These are phyloP conservation scores for Podarcis muralis DNA, from an alignment of 2,113 vertebrate genomes.

Conservation along the genomic window DNA sequence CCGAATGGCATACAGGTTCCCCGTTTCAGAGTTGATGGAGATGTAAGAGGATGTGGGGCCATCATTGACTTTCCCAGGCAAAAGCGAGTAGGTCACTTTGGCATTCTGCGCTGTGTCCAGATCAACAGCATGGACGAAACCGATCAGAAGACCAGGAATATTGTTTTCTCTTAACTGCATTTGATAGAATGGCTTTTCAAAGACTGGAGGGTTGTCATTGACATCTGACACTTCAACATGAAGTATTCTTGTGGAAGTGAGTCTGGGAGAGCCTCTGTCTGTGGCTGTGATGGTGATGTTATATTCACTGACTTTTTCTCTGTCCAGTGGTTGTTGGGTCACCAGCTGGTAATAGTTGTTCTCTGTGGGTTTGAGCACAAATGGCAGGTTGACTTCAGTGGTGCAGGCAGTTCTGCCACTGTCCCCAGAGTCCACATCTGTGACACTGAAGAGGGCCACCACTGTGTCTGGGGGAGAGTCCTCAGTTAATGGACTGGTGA, in stretches of 20 bases:
- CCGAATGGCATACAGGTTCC: conserved; percentile 46
- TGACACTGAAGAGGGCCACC: conserved; percentile 74
- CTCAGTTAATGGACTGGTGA: conserved; percentile 64
- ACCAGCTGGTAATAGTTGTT: conserved; percentile 40
- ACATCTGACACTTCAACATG: conserved; percentile 40
- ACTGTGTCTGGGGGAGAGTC: conserved; percentile 61
- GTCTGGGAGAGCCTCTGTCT: conserved; percentile 55
- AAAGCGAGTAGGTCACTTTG: conserved; percentile 55
- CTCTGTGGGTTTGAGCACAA: conserved; percentile 30
- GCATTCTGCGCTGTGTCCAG: conserved; percentile 55
- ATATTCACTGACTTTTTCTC: conserved; percentile 31
- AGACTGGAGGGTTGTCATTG: conserved; percentile 53
- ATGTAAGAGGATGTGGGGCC: conserved; percentile 29
- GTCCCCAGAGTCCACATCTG: conserved; percentile 69
- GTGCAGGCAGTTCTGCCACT: conserved; percentile 54
- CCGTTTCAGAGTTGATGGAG: too few relatives aligned
- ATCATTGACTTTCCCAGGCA: conserved; percentile 36
- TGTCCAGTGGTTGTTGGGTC: conserved; percentile 52
- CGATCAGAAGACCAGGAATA: conserved; percentile 43
- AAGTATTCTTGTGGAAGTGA: conserved; percentile 46
- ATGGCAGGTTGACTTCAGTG: conserved; percentile 52
- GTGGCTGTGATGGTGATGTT: conserved; percentile 34
- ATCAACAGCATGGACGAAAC: conserved; percentile 45
- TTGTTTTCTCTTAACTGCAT: conserved; percentile 53
- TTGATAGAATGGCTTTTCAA: conserved; percentile 29